Percentiles rank a stretch among this genome's conserved stretches.
phyloP scores from a whole-genome alignment of 1,140 invertebrate genomes.

The Camponotus pennsylvanicus region DNA sequence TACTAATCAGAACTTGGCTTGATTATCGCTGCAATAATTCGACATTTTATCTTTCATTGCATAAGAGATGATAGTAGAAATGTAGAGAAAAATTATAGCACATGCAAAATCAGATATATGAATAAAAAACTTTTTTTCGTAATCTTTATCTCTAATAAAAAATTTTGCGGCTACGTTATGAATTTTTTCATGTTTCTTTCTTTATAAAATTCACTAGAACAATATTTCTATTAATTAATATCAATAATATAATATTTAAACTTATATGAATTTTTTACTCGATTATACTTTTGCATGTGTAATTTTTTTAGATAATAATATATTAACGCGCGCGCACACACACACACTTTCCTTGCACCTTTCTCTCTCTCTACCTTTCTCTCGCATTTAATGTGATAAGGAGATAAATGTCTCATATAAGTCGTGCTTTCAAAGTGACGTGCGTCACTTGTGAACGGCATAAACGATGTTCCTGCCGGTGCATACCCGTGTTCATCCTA shows the following conservation, averaged over 20 bases:
- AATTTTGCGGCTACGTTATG: conserved; percentile 53
- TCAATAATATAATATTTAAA: conserved; percentile 3
- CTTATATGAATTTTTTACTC: not conserved
- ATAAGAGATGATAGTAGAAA: not conserved
- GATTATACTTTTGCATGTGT: not conserved
- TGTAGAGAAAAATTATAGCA: not conserved
- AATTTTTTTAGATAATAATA: conserved; percentile 4
- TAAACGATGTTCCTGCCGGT: conserved; percentile 43
- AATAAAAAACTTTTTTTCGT: conserved; percentile 13
- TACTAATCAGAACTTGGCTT: conserved; percentile 24
- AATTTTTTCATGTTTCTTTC: conserved; percentile 20
- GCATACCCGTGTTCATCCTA: conserved; percentile 33
- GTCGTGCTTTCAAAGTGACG: conserved; percentile 39
- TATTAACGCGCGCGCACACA: not conserved
- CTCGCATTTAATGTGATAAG: conserved; percentile 11
- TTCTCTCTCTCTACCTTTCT: too few species aligned
- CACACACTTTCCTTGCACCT: not conserved
- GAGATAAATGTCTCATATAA: conserved; percentile 24
- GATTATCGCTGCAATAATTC: conserved; percentile 7
- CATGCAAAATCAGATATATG: not conserved
- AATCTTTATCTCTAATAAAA: conserved; percentile 20
- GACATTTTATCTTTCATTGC: conserved; percentile 22
- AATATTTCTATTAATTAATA: not conserved
- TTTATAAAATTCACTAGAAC: not conserved
- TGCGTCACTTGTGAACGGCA: conserved; percentile 31